These are phyloP conservation scores for Coregonus ussuriensis DNA, from an alignment of 2,797 vertebrate genomes.

Conservation along the genomic window DNA sequence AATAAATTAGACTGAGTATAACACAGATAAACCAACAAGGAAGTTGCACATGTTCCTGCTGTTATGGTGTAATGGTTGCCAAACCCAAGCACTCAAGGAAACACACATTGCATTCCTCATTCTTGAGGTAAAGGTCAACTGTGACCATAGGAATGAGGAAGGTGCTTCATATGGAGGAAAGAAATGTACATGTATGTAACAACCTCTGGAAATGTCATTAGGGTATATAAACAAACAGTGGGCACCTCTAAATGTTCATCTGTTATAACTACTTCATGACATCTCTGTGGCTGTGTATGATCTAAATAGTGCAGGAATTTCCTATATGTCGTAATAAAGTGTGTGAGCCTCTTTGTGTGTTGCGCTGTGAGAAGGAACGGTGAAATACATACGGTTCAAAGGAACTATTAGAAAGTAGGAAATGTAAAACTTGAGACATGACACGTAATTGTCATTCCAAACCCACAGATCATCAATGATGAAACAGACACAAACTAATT, in stretches of 20 bases:
- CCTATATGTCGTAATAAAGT: slow-evolving; percentile 15
- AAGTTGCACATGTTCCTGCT: background rate
- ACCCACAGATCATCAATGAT: background rate
- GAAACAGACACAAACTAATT: background rate
- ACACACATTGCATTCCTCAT: background rate
- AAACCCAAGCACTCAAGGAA: background rate
- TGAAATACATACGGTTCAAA: background rate
- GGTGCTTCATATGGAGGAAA: background rate
- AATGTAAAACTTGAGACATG: background rate
- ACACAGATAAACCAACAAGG: background rate
- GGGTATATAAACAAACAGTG: background rate
- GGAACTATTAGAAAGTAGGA: background rate
- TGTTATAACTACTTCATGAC: background rate
- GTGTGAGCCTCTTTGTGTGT: background rate
- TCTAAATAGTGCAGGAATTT: background rate
- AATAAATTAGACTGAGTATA: no score
- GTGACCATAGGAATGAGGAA: background rate
- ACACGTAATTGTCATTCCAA: background rate
- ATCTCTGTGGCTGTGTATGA: background rate
- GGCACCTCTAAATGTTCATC: background rate
- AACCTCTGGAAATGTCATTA: no score
- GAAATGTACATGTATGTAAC: background rate
- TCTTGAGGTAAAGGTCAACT: background rate
- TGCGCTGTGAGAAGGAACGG: background rate
- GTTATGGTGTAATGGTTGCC: background rate